A percentile compares a stretch with the other conserved stretches of the same genome.
phyloP scores from a whole-genome alignment of 2,888 invertebrate species.

The Ormyrus labotus region DNA sequence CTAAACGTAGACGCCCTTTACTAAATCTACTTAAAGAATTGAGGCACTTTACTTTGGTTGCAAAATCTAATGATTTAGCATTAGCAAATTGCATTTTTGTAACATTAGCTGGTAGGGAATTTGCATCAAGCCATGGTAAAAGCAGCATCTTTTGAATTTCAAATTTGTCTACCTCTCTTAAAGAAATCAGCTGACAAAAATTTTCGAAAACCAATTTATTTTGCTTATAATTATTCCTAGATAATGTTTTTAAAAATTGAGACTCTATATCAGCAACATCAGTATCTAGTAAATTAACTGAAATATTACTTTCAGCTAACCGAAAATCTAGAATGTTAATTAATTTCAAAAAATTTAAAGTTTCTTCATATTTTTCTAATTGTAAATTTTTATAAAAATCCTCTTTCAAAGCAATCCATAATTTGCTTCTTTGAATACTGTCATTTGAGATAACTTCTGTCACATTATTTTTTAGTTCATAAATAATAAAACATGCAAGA shows the following conservation, averaged over 20 bases:
- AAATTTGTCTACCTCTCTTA: slow-evolving; percentile 62
- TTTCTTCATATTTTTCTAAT: slow-evolving; percentile 59
- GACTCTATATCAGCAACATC: slow-evolving; percentile 60
- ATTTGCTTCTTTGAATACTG: slow-evolving; percentile 60
- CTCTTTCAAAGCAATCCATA: slow-evolving; percentile 65
- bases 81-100: slow-evolving; percentile 60
- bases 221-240: slow-evolving; percentile 55
- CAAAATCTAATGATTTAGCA: slow-evolving; percentile 64
- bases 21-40: slow-evolving; percentile 65
- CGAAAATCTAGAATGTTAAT: slow-evolving; percentile 62
- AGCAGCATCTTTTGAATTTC: slow-evolving; percentile 66
- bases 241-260: slow-evolving; percentile 57
- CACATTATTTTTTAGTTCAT: slow-evolving; percentile 62
- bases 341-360: slow-evolving; percentile 61
- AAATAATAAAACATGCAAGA: slow-evolving; percentile 64
- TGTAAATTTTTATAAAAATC: slow-evolving; percentile 57
- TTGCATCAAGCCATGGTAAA: slow-evolving; percentile 63
- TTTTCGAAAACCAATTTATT: slow-evolving; percentile 64
- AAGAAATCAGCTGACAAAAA: slow-evolving; percentile 65
- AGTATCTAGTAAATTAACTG: slow-evolving; percentile 59
- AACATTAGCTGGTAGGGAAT: slow-evolving; percentile 57
- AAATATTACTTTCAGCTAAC: slow-evolving; percentile 58
- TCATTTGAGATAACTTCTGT: slow-evolving; percentile 38
- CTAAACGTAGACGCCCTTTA: slow-evolving; percentile 62
- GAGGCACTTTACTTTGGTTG: slow-evolving; percentile 65